Percentiles rank a stretch among this genome's conserved stretches.
Conservation (phyloP, 2,888 invertebrate species). For the Gryllus longicercus region DNA sequence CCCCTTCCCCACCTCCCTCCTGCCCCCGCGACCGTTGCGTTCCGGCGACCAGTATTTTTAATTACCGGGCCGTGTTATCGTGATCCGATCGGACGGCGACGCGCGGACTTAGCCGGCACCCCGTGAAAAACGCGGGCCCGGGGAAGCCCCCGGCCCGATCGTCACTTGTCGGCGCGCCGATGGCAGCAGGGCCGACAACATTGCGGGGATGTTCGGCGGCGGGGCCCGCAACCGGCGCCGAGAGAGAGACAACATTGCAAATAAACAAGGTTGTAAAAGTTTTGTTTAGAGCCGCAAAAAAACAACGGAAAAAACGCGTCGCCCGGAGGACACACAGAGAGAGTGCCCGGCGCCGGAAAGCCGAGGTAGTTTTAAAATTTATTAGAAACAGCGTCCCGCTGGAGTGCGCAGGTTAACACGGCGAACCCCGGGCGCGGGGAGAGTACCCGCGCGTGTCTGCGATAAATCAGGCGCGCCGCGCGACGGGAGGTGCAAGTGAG, state of each 20-base stretch:
- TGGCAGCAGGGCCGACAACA: neutral
- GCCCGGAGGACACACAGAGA: neutral
- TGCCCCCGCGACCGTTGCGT: neutral
- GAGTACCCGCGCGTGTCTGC: conserved; percentile 6
- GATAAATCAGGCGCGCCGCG: neutral
- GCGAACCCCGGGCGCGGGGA: neutral
- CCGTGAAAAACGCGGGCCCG: neutral
- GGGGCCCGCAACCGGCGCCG: neutral
- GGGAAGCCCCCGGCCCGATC: neutral
- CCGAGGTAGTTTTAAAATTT: conserved; percentile 2
- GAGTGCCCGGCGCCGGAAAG: neutral
- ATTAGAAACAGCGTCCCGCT: neutral
- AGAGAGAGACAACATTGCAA: conserved; percentile 12
- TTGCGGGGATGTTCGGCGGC: conserved; percentile 17
- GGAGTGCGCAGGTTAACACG: conserved; percentile 5
- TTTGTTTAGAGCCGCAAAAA: conserved; percentile 10
- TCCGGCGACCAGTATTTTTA: conserved; percentile 6
- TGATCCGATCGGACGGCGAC: conserved; percentile 5
- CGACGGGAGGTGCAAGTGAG: neutral
- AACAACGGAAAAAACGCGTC: no score
- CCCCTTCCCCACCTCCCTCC: neutral
- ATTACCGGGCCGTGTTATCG: conserved; percentile 9
- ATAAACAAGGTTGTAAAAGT: conserved; percentile 17
- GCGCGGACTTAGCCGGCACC: conserved; percentile 17
- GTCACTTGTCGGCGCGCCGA: neutral